These are phyloP conservation scores for Girardinus metallicus DNA, from an alignment of 2,797 vertebrate genomes.

Conservation along the genomic window DNA sequence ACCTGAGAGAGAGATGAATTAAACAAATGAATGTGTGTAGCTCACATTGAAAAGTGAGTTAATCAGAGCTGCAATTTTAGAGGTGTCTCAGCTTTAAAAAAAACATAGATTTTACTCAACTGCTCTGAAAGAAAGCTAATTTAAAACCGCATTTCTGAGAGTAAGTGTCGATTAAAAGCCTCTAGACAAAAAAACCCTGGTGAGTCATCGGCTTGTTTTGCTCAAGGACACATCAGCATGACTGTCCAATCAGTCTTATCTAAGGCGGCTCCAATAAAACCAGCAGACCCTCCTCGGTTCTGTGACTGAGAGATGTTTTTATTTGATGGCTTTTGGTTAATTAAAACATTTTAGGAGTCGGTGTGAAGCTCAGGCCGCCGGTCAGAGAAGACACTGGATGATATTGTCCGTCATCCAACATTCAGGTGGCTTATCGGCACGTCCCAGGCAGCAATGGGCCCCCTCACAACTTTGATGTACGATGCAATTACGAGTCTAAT, in stretches of 20 bases:
- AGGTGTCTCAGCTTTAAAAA: neutral
- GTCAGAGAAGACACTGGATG: slow-evolving; percentile 48
- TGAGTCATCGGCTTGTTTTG: slow-evolving; percentile 10
- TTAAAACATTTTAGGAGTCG: slow-evolving; percentile 57
- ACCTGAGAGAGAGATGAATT: neutral
- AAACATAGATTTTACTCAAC: neutral
- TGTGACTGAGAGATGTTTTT: slow-evolving; percentile 37
- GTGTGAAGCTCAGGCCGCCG: slow-evolving; percentile 32
- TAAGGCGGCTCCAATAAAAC: slow-evolving; percentile 24
- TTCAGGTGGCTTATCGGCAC: slow-evolving; percentile 71
- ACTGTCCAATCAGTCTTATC: slow-evolving; percentile 10
- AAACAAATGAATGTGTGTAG: neutral
- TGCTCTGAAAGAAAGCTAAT: neutral
- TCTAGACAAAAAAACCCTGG: no score
- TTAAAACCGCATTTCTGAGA: neutral
- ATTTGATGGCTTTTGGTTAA: slow-evolving; percentile 64
- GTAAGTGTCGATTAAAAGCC: slow-evolving; percentile 8
- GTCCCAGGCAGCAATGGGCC: slow-evolving; percentile 66
- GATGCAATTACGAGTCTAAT: slow-evolving; percentile 83
- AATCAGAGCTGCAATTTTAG: neutral
- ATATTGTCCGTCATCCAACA: slow-evolving; percentile 72
- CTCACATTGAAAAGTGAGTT: slow-evolving; percentile 1
- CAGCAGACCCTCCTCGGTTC: slow-evolving; percentile 11
- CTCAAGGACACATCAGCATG: slow-evolving; percentile 32
- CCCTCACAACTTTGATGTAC: slow-evolving; percentile 80